Evolutionary conservation across 1,140 invertebrate species (phyloP).

Genomic region (Achroia grisella): DNA sequence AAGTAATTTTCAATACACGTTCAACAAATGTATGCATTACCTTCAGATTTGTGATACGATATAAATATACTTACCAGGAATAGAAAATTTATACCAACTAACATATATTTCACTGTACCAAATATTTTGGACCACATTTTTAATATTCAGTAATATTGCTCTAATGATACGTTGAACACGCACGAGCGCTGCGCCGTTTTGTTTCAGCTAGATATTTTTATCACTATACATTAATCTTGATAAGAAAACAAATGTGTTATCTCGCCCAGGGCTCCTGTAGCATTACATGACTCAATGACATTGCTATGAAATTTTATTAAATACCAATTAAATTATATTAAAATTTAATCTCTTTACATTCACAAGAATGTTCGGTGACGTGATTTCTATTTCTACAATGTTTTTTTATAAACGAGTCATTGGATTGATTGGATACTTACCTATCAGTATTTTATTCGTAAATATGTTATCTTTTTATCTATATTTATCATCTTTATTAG

Average conservation of each 20-base stretch:
- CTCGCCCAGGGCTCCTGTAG: slow-evolving; percentile 19
- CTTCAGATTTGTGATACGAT: slow-evolving; percentile 1
- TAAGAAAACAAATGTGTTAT: slow-evolving; percentile 66
- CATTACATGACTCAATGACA: neutral
- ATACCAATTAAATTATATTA: too few relatives aligned
- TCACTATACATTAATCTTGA: slow-evolving; percentile 61
- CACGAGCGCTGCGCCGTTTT: slow-evolving; percentile 33
- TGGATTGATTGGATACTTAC: too few relatives aligned
- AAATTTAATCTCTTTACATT: too few relatives aligned
- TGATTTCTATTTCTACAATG: too few relatives aligned
- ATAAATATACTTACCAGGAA: slow-evolving; percentile 52
- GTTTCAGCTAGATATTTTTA: slow-evolving; percentile 61
- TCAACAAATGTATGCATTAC: slow-evolving; percentile 1
- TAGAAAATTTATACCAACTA: slow-evolving; percentile 56
- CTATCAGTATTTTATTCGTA: too few relatives aligned
- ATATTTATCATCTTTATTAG: too few relatives aligned
- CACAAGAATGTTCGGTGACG: too few relatives aligned
- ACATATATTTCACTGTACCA: slow-evolving; percentile 61
- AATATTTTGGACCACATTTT: slow-evolving; percentile 66
- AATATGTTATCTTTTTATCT: too few relatives aligned
- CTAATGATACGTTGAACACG: neutral
- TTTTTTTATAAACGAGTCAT: too few relatives aligned
- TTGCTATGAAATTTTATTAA: too few relatives aligned
- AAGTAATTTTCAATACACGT: slow-evolving; percentile 7
- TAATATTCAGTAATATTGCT: slow-evolving; percentile 10